Conservation (phyloP, 2,113 vertebrate species). For the Coracopsis vasa region DNA sequence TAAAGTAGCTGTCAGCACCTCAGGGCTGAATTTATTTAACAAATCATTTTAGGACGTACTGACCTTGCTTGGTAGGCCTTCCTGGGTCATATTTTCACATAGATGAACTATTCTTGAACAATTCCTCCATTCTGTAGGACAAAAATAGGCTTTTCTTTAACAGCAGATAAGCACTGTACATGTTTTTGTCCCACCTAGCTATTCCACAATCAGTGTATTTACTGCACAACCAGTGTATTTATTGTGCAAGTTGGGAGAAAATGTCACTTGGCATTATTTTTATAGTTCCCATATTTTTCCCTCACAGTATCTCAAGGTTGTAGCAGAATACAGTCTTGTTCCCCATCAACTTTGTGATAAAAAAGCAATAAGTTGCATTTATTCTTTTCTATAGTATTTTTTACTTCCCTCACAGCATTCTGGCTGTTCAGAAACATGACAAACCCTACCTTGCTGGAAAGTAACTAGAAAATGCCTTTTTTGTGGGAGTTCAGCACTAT, state of each 20-base stretch:
- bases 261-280: background rate
- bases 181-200: background rate
- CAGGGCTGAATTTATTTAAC: background rate
- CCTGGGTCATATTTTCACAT: background rate
- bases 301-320: background rate
- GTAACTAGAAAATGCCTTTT: background rate
- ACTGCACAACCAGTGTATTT: background rate
- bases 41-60: background rate
- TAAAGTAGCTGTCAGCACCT: background rate
- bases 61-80: background rate
- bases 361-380: background rate
- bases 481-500: background rate
- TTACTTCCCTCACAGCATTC: background rate
- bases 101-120: background rate
- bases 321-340: background rate
- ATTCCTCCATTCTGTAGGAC: background rate
- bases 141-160: background rate
- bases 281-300: background rate
- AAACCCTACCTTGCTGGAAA: background rate
- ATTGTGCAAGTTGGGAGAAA: background rate
- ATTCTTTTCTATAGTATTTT: background rate
- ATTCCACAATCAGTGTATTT: background rate
- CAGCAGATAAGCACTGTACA: background rate
- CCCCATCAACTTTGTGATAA: background rate
- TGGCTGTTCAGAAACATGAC: background rate